Base-by-base conservation (phyloP, 2,888 invertebrate genomes). In the Tupiocoris notatus region DNA sequence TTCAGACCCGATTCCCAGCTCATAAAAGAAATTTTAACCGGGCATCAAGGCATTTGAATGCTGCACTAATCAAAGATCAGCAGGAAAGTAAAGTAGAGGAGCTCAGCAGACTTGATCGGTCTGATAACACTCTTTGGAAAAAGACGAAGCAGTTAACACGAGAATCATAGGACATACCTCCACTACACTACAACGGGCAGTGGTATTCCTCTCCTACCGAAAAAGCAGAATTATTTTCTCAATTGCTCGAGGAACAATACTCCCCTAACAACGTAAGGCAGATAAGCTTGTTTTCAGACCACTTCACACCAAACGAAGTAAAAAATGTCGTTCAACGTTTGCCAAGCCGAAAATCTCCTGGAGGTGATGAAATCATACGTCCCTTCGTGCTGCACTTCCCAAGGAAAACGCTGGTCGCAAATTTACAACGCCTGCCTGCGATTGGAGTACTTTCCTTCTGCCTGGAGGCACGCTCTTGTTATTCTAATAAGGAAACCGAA, bases 151-250 rank as follows among this genome's bases (percentile, higher is more conserved):
- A 17, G 23, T 1, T 71, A n/a, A n/a, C n/a, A n/a, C 20, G 23
- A 24, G 17, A 71, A 71, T 22, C 59, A 16, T n/a, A 20, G 20
- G 24, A 17, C 22, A 61, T 63, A 17, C 58, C 70, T 24, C 70
- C 57, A 7, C 12, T 70, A 16, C 21, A 59, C 16, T 6, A 22
- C 18, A 16, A 22, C n/a, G 16, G 17, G 12, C 17, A n/a, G 1
- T 58, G 57, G 58, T 70, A 70, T 24, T 57, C 70, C 21, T 59
- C 70, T 16, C 59, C 70, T 23, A n/a, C 23, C 7, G 70, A 70
- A 59, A 70, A 70, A 18, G 22, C 12, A n/a, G 70, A 70, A 59
- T 12, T 70, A 24, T 70, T 70, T 18, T 21, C 58, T 2, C n/a
- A n/a, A 2, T 59, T 70, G 18, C 24, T 70, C 1, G 70, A 70